These are phyloP conservation scores for Thermophis baileyi DNA, from an alignment of 2,113 vertebrate species.

Conservation along the genomic window DNA sequence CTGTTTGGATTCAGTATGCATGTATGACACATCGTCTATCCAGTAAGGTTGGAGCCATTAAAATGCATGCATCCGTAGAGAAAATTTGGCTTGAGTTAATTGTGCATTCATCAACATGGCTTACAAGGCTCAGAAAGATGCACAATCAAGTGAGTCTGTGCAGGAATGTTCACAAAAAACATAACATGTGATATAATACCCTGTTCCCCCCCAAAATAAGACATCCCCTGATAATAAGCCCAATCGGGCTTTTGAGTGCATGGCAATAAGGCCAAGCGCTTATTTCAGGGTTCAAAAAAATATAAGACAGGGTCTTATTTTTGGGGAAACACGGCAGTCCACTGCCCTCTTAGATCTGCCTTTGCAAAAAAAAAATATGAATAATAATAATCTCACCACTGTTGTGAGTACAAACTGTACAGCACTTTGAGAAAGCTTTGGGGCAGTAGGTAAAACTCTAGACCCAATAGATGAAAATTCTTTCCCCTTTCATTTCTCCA, in stretches of 20 bases:
- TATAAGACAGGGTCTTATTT: too few species aligned
- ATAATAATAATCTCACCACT: too few species aligned
- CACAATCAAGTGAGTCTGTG: not conserved
- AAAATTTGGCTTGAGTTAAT: not conserved
- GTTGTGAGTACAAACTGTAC: not conserved
- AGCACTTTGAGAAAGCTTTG: not conserved
- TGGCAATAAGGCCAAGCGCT: too few species aligned
- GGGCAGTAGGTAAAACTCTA: not conserved
- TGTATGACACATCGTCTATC: not conserved
- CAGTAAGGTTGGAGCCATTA: not conserved
- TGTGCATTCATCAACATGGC: not conserved
- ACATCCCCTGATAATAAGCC: too few species aligned
- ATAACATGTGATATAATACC: not conserved
- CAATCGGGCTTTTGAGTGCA: too few species aligned
- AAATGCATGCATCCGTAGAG: not conserved
- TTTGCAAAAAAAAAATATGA: not conserved
- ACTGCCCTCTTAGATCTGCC: not conserved
- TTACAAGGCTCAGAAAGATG: not conserved
- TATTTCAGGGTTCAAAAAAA: too few species aligned
- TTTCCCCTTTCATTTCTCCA: not conserved
- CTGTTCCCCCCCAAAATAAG: too few species aligned
- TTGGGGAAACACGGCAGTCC: too few species aligned
- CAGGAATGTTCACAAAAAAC: not conserved
- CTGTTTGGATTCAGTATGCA: not conserved
- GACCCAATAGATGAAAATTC: not conserved